These are phyloP conservation scores for Therioaphis trifolii DNA, from an alignment of 2,888 invertebrate genomes.

Conservation along the genomic window DNA sequence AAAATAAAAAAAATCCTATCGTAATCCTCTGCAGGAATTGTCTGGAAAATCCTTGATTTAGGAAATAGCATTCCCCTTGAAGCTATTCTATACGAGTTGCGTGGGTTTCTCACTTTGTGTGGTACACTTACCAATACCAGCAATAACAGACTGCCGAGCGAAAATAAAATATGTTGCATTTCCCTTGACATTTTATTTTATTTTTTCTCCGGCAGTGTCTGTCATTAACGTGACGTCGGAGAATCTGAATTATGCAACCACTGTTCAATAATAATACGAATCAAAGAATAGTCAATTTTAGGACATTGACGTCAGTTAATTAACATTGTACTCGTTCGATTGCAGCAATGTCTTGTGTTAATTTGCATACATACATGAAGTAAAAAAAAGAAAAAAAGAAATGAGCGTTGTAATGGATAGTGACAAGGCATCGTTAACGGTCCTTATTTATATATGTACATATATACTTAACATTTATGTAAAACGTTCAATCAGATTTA, in stretches of 20 bases:
- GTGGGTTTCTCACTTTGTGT: neutral
- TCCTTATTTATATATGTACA: neutral
- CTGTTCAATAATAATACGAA: neutral
- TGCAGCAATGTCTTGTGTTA: neutral
- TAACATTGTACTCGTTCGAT: neutral
- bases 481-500: neutral
- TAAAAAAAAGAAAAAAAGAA: neutral
- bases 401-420: neutral
- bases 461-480: neutral
- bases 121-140: too few relatives aligned
- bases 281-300: neutral
- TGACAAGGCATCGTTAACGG: neutral
- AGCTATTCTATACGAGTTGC: neutral
- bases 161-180: slow-evolving; percentile 28
- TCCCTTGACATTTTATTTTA: slow-evolving; percentile 25
- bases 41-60: neutral
- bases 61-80: neutral
- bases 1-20: slow-evolving; percentile 5
- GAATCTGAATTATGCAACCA: neutral
- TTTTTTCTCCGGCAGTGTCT: neutral
- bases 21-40: neutral
- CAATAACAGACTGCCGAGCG: neutral
- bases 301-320: neutral
- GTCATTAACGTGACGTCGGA: neutral
- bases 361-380: neutral